Evolutionary conservation across 2,888 invertebrate species (phyloP), one percentile per base, ranked within the genome.

Genomic region (Cosmia trapezina): DNA sequence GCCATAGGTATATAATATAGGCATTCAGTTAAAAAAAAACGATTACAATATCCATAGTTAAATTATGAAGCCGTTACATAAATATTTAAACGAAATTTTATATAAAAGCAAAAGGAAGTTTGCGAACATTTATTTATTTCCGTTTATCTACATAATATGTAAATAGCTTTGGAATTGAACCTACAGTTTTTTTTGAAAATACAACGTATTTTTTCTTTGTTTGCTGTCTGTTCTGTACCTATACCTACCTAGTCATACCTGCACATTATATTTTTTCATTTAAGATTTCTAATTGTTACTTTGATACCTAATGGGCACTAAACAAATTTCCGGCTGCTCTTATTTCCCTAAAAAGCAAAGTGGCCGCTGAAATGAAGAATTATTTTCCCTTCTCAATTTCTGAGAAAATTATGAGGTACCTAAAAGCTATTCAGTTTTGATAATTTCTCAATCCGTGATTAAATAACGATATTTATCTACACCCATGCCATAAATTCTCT

Each of bases 291-390:
- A 73, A 71, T 83, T n/a, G n/a, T n/a, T n/a, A n/a, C n/a, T n/a
- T 78, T 67, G 56, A 73, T 80, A 78, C 70, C 70, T 73, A 72
- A 68, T 78, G 75, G 80, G 70, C 67, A 69, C 69, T 71, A 72
- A 81, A 85, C 62, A 66, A 86, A 84, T 83, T 77, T 81, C 77
- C 83, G 65, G 77, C 59, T 53, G 64, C 70, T 73, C 62, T 69
- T 76, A 66, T 78, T 81, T 57, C 54, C 33, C 47, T 62, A 37
- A 61, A 81, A 73, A 67, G 17, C 60, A 73, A 70, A 64, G 74
- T 68, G 67, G 61, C 53, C 43, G 62, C 45, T 19, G 7, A 62
- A 64, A 77, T 60, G 28, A 68, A 65, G 72, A 70, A 65, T 37
- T 49, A 14, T 78, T 65, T 60, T 74, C n/a, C 70, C 61, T 49